Base-by-base conservation (phyloP, 2,797 vertebrate species). In the Nannoperca australis region DNA sequence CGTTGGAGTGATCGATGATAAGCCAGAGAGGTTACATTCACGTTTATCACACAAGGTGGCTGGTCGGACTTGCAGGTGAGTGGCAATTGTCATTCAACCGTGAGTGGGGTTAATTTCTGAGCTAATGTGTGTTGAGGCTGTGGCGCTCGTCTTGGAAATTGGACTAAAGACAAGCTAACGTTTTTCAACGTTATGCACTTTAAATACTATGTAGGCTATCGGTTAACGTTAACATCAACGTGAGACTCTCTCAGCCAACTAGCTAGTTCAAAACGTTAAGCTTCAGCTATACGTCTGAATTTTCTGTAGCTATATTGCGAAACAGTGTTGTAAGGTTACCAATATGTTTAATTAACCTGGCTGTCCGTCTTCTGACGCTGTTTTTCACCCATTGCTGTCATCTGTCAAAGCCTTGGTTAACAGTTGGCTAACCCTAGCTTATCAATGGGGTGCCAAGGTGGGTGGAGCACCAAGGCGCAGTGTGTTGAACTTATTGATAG, bases 21-120 rank as follows among this genome's bases (percentile, higher is more conserved):
- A 70, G 11, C 4, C 44, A 13, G 7, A 15, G 17, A 27, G 60
- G 67, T 18, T 4, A 59, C 24, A 32, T 30, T 53, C n/a, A 38
- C 70, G 66, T 22, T 24, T 11, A 12, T 24, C 71, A 32, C 36
- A 49, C 20, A 34, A 12, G 32, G 58, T 36, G 53, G n/a, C 67
- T 36, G 15, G 2, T 42, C n/a, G 32, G 34, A 27, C 12, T 15
- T 4, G 22, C 51, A 55, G 83, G 86, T 87, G 71, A 84, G 85
- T 74, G 56, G 17, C 38, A 20, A 7, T 22, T 59, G 30, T 32
- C 58, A 22, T 38, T 38, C 13, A 73, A 0, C 20, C 4, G 13
- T 44, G 17, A 0, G 42, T 11, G 22, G 17, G 5, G 68, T 20
- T 45, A 13, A 45, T 22, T 40, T n/a, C 2, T 12, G 38, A 38